A percentile compares a stretch with the other conserved stretches of the same genome.
phyloP scores from a whole-genome alignment of 2,888 invertebrate genomes.

The Bruchidius siliquastri region DNA sequence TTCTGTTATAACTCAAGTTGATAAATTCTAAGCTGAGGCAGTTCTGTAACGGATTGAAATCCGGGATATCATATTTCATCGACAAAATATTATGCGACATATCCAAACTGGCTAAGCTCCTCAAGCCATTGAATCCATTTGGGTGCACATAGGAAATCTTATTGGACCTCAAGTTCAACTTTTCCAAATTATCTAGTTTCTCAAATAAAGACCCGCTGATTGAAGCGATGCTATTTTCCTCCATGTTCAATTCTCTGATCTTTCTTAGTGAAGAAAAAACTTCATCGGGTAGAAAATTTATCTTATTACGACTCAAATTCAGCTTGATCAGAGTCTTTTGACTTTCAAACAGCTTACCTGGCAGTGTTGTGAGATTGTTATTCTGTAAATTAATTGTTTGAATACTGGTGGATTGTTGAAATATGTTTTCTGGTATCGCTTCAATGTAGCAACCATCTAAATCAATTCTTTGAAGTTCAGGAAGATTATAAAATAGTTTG shows the following conservation, averaged over 20 bases:
- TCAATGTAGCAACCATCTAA: conserved; percentile 45
- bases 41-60: not conserved
- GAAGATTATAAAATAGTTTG: conserved; percentile 51
- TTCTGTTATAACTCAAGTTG: conserved; percentile 5
- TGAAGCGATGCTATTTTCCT: not conserved
- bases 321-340: conserved; percentile 59
- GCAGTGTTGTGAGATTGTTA: conserved; percentile 50
- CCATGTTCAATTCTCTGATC: conserved; percentile 21
- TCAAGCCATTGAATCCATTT: not conserved
- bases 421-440: conserved; percentile 57
- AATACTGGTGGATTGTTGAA: conserved; percentile 56
- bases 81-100: not conserved
- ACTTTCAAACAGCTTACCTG: conserved; percentile 58
- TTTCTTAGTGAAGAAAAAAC: conserved; percentile 51
- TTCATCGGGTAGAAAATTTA: conserved; percentile 56
- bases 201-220: not conserved
- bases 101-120: conserved; percentile 9
- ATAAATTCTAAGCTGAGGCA: not conserved
- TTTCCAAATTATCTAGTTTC: conserved; percentile 13
- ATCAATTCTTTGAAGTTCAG: conserved; percentile 33
- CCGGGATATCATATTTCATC: not conserved
- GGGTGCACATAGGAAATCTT: conserved; percentile 7
- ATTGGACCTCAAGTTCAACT: conserved; percentile 28
- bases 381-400: conserved; percentile 57
- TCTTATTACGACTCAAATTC: conserved; percentile 64